Evolutionary conservation across 1,140 invertebrate genomes (phyloP), one percentile per base, ranked within the genome.

Genomic region (Drosophila prosaltans): DNA sequence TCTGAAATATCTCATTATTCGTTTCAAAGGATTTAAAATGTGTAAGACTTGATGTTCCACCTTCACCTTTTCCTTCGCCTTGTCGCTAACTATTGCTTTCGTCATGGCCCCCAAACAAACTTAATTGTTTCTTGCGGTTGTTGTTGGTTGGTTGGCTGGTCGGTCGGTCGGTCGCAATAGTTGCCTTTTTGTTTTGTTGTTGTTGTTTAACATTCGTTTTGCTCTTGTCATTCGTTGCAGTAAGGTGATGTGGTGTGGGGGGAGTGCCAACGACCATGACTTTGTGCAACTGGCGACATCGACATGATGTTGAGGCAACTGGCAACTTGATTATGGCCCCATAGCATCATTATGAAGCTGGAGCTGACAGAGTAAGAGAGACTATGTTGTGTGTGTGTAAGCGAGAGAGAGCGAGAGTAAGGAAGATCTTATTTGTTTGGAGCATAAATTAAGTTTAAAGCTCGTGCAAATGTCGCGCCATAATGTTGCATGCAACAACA

Each of bases 391-490:
- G 16, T 16, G 16, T 16, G 16, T 16, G 16, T 16, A 16, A 36
- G 36, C 2, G 16, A 16, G 32, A 21, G 16, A 59, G 36, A 39
- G 32, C 7, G 57, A 59, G 21, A 10, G 16, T 39, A 24, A 39
- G 60, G 64, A 32, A 40, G 72, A 75, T 65, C 76, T 78, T 78
- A 78, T 78, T 75, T 78, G 64, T 67, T 78, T 78, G 76, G 43
- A 61, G 72, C 76, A 78, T 78, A 78, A 75, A 75, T 78, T 75
- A 78, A 78, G 72, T 72, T 51, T 71, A 75, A 78, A 75, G 68
- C 59, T 55, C 36, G 54, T 32, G 65, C 68, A 78, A 78, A 78
- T 78, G 72, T 78, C 76, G 76, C 72, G 58, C 62, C 57, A 74
- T 69, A 59, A 55, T 59, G 71, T 68, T 74, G 66, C 72, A 71